Evolutionary conservation across 2,113 vertebrate genomes (phyloP).

Genomic region (Chloroceryle aenea): DNA sequence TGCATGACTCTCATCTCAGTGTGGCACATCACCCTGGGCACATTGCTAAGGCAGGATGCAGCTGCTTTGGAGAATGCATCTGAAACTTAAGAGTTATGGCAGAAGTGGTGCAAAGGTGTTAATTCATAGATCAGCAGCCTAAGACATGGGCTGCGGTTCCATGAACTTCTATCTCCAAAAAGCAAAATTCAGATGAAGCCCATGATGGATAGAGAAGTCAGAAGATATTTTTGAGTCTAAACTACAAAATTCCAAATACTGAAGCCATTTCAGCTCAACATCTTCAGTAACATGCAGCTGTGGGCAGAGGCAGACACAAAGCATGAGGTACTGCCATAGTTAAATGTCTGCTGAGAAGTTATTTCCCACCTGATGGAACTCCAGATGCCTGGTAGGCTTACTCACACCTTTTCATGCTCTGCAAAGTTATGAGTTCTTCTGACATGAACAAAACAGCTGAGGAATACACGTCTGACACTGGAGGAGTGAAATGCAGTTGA

Average conservation of each 20-base stretch:
- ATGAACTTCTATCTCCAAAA: background rate
- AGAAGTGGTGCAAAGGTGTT: background rate
- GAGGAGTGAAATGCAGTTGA: background rate
- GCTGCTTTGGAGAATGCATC: background rate
- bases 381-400: background rate
- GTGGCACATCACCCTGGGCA: too few relatives aligned
- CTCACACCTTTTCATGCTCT: background rate
- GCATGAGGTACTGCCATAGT: fast-evolving
- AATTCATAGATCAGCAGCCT: background rate
- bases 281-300: background rate
- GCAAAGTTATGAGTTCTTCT: background rate
- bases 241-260: background rate
- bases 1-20: background rate
- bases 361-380: background rate
- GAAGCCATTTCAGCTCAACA: background rate
- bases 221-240: background rate
- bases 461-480: background rate
- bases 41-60: background rate
- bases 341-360: background rate
- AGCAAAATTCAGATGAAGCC: background rate
- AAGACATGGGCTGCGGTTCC: background rate
- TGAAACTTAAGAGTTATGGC: background rate
- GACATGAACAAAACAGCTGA: background rate
- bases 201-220: background rate
- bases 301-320: background rate